A percentile compares a stretch with the other conserved stretches of the same genome.
phyloP scores from a whole-genome alignment of 2,113 vertebrate genomes.

The Notiomystis cincta region DNA sequence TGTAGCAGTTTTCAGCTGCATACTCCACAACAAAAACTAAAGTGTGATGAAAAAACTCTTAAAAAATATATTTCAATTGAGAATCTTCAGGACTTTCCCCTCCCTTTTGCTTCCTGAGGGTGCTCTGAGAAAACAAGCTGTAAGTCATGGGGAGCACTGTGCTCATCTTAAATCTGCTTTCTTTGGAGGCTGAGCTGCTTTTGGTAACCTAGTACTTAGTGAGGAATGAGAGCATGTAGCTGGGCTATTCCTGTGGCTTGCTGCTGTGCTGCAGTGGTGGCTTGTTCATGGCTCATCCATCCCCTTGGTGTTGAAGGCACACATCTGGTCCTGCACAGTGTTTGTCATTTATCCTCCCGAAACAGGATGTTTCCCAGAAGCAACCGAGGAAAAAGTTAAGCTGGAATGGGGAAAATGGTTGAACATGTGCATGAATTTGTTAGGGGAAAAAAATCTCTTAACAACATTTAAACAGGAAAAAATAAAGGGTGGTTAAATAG shows the following conservation, averaged over 20 bases:
- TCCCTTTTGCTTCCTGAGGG: not conserved
- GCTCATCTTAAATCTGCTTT: not conserved
- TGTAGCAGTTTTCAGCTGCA: conserved; percentile 34
- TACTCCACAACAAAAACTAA: not conserved
- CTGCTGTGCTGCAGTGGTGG: not conserved
- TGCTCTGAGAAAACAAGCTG: not conserved
- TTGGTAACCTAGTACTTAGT: not conserved
- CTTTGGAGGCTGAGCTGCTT: not conserved
- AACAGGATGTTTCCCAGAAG: not conserved
- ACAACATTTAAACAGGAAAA: not conserved
- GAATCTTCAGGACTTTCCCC: not conserved
- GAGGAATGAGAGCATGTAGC: not conserved
- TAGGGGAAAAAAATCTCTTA: fast-evolving
- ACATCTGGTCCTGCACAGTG: not conserved
- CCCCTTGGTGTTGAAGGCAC: not conserved
- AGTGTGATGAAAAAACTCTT: not conserved
- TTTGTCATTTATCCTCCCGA: not conserved
- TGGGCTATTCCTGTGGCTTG: not conserved
- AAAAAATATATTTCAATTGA: not conserved
- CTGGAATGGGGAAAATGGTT: not conserved
- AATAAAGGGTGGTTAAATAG: not conserved
- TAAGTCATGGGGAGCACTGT: not conserved
- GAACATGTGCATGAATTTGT: not conserved
- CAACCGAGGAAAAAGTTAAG: not conserved
- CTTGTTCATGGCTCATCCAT: not conserved